Evolutionary conservation across 2,113 vertebrate species (phyloP), one percentile per base, ranked within the genome.

Genomic region (Cephalopterus ornatus): DNA sequence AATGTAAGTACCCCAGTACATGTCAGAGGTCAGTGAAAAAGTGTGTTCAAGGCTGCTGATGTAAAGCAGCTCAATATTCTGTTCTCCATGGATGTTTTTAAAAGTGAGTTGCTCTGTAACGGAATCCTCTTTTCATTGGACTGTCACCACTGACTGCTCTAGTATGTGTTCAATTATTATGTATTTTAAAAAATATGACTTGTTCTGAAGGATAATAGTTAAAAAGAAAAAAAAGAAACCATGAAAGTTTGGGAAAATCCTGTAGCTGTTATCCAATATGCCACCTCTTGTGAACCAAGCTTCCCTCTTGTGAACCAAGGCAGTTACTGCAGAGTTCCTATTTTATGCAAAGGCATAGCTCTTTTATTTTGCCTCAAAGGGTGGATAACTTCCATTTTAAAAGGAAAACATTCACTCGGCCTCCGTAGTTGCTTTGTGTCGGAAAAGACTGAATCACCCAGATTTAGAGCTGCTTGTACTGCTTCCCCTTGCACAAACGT

Each of bases 61-160:
- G 18, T 59, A 91, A 93, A 91, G 26, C 67, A 92, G 65, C 23
- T 67, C 26, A 22, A 71, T 84, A 68, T 79, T 91, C 56, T 68
- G 32, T 79, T 93, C 52, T 85, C 84, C 78, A 1, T 41, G 28
- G 28, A 50, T 91, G 66, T 68, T 89, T 91, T 92, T 88, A 95
- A 87, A 91, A 91, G 70, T 0, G 1, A 68, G 44, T 68, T 94
- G 28, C 49, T 73, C 86, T 87, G 73, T 85, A 85, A 89, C 75
- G 83, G 84, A 81, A 92, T 86, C 47, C 30, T 88, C 83, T 91
- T 95, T 94, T 94, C 89, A 89, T 50, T 65, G 89, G 73, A 78
- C 56, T 95, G 80, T 94, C 91, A 87, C 65, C 52, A 75, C 44
- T 94, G 84, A 75, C 77, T 94, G 80, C 41, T 92, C 87, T 85